Base-by-base conservation (phyloP, 2,113 vertebrate species). In the Pimephales promelas region DNA sequence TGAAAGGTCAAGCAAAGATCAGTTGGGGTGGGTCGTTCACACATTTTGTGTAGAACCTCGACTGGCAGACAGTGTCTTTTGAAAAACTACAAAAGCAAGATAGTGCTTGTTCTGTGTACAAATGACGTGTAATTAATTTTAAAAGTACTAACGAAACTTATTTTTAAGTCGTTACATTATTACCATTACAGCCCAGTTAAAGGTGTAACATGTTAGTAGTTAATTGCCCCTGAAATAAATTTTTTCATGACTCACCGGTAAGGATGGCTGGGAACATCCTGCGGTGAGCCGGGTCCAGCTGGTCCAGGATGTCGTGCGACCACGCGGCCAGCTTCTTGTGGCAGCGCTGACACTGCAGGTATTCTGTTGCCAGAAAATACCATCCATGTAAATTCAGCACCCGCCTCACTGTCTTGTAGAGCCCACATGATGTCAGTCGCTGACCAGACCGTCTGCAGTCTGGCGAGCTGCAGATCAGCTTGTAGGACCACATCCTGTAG, bases 401-500 rank as follows among this genome's bases (percentile, higher is more conserved):
- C n/a, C 11, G 43, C 45, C 71, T 54, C 26, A 22, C 26, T 18
- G 72, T 75, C 47, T 75, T 75, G 47, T 75, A 75, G 16, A 75
- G 71, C 70, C 70, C 70, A 54, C 47, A 75, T 20, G 72, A 9
- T 9, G 43, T 75, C 3, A 75, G 47, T 54, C 28, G 7, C 26
- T 54, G 72, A 9, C 47, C 16, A 0, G 26, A 24, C 49, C 54
- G 31, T 57, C 47, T 34, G 74, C 49, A 57, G 52, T 34, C 1
- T 57, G 52, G 31, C 0, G 16, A 20, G 47, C 24, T 75, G 47
- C 72, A 75, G 18, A 22, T 31, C 26, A 75, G 20, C 74, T n/a
- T 76, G 31, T n/a, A 54, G 1, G 28, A 70, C 34, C 66, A 70
- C 66, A 70, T 43, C 28, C 16, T 52, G 47, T 75, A 56, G 4